Evolutionary conservation across 2,888 invertebrate species (phyloP), one percentile per base, ranked within the genome.

Genomic region (Meteorus cinctellus): DNA sequence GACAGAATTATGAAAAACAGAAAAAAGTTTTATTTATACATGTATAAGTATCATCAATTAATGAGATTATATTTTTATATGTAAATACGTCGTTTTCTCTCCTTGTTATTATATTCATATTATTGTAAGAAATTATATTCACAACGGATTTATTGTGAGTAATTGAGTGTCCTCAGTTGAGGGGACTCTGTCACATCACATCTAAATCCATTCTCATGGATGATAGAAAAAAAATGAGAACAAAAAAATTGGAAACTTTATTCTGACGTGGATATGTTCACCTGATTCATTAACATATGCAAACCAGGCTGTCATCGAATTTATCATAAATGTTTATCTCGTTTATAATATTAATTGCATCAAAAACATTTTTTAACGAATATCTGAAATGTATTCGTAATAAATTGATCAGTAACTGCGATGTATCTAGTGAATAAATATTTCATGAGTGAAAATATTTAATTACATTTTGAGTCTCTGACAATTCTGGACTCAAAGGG

Each of bases 41-140:
- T 55, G 10, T 55, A 55, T 83, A 81, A 82, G 79, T 77, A 77
- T 79, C 81, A 86, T 84, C 84, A 80, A 75, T 81, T 85, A 81
- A 84, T 85, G 85, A 85, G 83, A 86, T 67, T 87, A 87, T 88
- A 88, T 88, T 88, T 88, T 88, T 88, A 86, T 88, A 88, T 88
- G 87, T 88, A 88, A 83, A 88, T 88, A 88, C 79, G 85, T 88
- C 81, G 83, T 82, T 84, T 41, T 87, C 86, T 83, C 84, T 87
- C 83, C 85, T 86, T 86, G 87, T 88, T 88, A 88, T 86, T 85
- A 85, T 82, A 83, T 85, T 81, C 80, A 78, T 78, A 75, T 79
- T 77, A 78, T 69, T 31, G 34, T 63, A 51, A 65, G 65, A 65
- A 65, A 65, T 41, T 65, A 29, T 55, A 55, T 55, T 55, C 19